phyloP scores from a whole-genome alignment of 2,797 vertebrate species.

The Echiichthys vipera region DNA sequence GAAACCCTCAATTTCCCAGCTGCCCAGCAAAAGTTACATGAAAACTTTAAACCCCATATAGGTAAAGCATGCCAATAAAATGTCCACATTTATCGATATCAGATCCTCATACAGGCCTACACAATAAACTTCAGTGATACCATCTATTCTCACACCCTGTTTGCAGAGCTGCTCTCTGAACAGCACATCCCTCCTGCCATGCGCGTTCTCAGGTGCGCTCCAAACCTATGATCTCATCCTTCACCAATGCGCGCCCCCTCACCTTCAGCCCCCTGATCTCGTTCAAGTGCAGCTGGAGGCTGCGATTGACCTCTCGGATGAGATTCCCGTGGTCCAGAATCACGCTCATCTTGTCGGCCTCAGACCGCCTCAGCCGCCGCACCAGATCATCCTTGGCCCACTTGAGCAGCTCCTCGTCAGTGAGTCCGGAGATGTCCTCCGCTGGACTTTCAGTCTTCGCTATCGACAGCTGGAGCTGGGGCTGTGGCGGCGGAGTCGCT shows the following conservation, averaged over 20 bases:
- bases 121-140: conserved; percentile 51
- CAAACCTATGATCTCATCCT: conserved; percentile 81
- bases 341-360: conserved; percentile 98
- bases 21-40: conserved; percentile 28
- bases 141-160: conserved; percentile 22
- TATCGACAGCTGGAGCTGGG: conserved; percentile 85
- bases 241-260: conserved; percentile 75
- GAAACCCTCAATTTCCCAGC: background rate
- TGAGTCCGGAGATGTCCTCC: conserved; percentile 93
- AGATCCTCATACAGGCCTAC: conserved; percentile 33
- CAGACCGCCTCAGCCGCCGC: conserved; percentile 91
- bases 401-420: conserved; percentile 95
- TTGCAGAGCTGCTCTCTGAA: conserved; percentile 22
- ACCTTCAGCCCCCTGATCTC: conserved; percentile 99
- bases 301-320: conserved; percentile 98
- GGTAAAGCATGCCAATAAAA: background rate
- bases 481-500: conserved; percentile 78
- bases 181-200: conserved; percentile 43
- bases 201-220: conserved; percentile 76
- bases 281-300: conserved; percentile 96
- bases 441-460: conserved; percentile 88
- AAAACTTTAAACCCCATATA: background rate
- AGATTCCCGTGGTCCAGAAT: conserved; percentile 98
- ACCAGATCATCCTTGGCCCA: conserved; percentile 97
- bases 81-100: background rate